phyloP scores from a whole-genome alignment of 2,113 vertebrate species.

The Plectropomus leopardus region DNA sequence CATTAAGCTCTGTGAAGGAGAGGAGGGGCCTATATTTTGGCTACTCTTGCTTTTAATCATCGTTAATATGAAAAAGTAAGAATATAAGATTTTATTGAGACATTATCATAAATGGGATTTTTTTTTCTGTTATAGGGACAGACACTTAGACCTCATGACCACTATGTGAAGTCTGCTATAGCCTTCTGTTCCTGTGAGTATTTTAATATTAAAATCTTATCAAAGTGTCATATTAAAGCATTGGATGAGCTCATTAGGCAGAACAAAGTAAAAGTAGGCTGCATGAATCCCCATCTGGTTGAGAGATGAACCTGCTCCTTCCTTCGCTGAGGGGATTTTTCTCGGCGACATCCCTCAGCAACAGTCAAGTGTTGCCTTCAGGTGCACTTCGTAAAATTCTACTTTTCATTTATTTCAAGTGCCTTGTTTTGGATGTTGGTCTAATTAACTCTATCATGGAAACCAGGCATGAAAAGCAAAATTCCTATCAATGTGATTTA shows the following conservation, averaged over 20 bases:
- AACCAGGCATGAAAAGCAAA: background rate
- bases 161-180: background rate
- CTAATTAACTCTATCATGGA: background rate
- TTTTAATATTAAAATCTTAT: slow-evolving; percentile 8
- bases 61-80: background rate
- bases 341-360: slow-evolving; percentile 82
- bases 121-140: background rate
- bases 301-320: slow-evolving; percentile 50
- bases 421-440: background rate
- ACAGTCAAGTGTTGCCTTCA: slow-evolving; percentile 81
- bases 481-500: too few species aligned
- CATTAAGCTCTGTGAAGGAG: too few species aligned
- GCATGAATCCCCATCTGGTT: slow-evolving; percentile 39
- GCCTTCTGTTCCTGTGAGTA: background rate
- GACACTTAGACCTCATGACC: background rate
- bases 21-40: background rate
- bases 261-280: slow-evolving; percentile 33
- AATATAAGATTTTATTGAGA: background rate
- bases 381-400: slow-evolving; percentile 23
- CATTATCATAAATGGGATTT: background rate
- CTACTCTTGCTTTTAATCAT: background rate
- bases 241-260: slow-evolving; percentile 46
- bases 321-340: slow-evolving; percentile 56
- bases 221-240: slow-evolving; percentile 22
- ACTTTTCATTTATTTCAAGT: accelerated